These are phyloP conservation scores for Philereme transversata DNA, from an alignment of 2,888 invertebrate genomes.

Conservation along the genomic window DNA sequence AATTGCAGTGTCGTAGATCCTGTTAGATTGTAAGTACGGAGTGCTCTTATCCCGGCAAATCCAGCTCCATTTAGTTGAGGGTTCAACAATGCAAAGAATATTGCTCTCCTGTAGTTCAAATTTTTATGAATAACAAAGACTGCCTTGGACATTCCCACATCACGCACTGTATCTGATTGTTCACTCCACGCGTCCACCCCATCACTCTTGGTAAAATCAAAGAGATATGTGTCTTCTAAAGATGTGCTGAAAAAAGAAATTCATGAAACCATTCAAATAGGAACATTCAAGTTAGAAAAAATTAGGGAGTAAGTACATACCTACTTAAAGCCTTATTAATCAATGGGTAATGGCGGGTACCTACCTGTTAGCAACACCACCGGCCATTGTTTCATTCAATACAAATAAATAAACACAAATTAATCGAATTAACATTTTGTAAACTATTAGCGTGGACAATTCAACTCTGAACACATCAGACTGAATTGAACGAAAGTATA, in stretches of 20 bases:
- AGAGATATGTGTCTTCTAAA: conserved; percentile 67
- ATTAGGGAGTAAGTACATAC: too few relatives aligned
- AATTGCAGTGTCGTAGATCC: conserved; percentile 77
- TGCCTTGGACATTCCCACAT: conserved; percentile 87
- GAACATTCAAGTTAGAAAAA: too few relatives aligned
- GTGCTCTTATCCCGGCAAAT: conserved; percentile 85
- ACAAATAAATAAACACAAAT: conserved; percentile 22
- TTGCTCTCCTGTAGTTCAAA: conserved; percentile 82
- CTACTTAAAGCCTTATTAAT: too few relatives aligned
- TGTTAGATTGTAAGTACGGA: conserved; percentile 76
- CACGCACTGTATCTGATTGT: conserved; percentile 86
- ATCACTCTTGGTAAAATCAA: conserved; percentile 83
- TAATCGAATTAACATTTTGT: conserved; percentile 17
- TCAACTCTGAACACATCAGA: conserved; percentile 8
- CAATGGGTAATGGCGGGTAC: neutral
- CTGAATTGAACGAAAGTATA: conserved; percentile 10
- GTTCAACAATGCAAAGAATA: conserved; percentile 86
- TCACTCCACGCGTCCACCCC: conserved; percentile 84
- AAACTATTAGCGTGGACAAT: neutral
- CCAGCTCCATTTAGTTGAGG: conserved; percentile 88
- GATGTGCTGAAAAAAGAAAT: conserved; percentile 40
- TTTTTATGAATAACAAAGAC: conserved; percentile 84
- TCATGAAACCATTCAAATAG: neutral
- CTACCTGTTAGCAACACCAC: conserved; percentile 27
- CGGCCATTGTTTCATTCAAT: conserved; percentile 18